Evolutionary conservation across 2,113 vertebrate species (phyloP).

Genomic region (Hippopotamus amphibius): DNA sequence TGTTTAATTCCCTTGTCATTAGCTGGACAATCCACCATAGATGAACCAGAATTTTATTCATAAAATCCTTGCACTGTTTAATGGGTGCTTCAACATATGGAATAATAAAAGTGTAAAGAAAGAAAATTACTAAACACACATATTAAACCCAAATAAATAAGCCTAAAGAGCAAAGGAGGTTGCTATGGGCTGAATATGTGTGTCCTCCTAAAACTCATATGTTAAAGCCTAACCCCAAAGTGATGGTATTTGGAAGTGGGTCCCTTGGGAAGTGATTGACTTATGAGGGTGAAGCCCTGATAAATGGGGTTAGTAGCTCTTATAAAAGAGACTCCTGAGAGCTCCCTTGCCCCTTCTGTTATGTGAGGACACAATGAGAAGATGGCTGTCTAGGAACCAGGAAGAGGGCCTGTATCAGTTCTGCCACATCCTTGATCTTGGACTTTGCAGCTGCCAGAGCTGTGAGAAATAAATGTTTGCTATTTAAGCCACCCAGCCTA

Average conservation of each 20-base stretch:
- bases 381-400: neutral
- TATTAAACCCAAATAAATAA: neutral
- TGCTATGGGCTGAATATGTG: neutral
- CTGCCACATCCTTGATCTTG: neutral
- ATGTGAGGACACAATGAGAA: neutral
- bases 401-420: neutral
- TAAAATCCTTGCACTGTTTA: neutral
- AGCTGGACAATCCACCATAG: neutral
- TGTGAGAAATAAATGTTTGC: neutral
- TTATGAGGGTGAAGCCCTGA: neutral
- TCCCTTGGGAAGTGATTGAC: neutral
- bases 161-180: neutral
- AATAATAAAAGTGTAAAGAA: neutral
- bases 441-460: neutral
- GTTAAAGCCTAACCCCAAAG: neutral
- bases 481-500: neutral
- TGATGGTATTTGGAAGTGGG: neutral
- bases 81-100: neutral
- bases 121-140: neutral
- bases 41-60: neutral
- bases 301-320: neutral
- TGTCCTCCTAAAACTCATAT: neutral
- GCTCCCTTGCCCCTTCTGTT: neutral
- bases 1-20: neutral
- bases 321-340: neutral